These are phyloP conservation scores for Platycnemis pennipes DNA, from an alignment of 2,888 invertebrate genomes.

Conservation along the genomic window DNA sequence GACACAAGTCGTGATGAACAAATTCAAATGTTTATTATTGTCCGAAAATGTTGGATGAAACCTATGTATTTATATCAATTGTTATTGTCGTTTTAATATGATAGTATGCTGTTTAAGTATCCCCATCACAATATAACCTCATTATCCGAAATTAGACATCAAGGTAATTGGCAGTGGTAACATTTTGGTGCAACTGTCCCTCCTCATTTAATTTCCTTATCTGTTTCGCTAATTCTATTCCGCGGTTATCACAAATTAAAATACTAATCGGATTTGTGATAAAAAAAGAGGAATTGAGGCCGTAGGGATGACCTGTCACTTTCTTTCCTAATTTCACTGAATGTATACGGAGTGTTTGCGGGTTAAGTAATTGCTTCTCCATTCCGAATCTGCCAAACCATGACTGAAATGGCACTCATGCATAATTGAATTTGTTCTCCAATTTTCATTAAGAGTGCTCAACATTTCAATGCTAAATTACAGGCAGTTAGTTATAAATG, in stretches of 20 bases:
- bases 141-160: neutral
- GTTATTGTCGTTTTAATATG: too few species aligned
- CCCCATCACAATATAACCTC: neutral
- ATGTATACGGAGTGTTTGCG: slow-evolving; percentile 5
- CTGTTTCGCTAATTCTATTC: slow-evolving; percentile 47
- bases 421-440: neutral
- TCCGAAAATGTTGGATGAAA: too few species aligned
- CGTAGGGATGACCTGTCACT: slow-evolving; percentile 27
- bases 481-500: too few species aligned
- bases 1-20: too few species aligned
- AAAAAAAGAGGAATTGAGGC: neutral
- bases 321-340: neutral
- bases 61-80: too few species aligned
- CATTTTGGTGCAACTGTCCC: neutral
- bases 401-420: neutral
- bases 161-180: neutral
- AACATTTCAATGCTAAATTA: neutral
- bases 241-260: neutral
- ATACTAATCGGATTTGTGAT: neutral
- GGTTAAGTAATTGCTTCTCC: slow-evolving; percentile 2
- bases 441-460: neutral
- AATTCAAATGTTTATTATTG: too few species aligned
- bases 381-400: neutral
- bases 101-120: neutral
- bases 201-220: slow-evolving; percentile 18